These are phyloP conservation scores for Myopa tessellatipennis DNA, from an alignment of 2,888 invertebrate species.

Conservation along the genomic window DNA sequence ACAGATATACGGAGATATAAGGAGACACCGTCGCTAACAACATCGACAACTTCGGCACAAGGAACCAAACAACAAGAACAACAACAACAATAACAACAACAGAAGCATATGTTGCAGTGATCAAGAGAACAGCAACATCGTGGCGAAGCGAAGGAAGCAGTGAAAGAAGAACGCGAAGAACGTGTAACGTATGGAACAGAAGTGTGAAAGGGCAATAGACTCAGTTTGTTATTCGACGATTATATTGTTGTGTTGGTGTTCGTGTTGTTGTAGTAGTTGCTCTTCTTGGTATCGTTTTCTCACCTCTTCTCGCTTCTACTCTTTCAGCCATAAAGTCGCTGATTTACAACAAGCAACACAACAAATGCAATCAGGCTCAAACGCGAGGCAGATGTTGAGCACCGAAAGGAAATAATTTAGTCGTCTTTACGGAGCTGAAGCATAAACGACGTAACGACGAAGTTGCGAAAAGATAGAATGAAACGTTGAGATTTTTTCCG, in stretches of 20 bases:
- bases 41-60: no score
- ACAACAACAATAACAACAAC: background rate
- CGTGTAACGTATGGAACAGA: background rate
- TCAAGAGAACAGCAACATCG: no score
- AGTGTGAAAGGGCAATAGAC: background rate
- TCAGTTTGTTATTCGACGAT: conserved; percentile 26
- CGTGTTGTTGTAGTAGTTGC: conserved; percentile 1
- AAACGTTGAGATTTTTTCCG: background rate
- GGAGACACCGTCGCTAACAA: background rate
- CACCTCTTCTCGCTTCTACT: background rate
- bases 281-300: conserved; percentile 4
- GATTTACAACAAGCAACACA: conserved; percentile 20
- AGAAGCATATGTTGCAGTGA: no score
- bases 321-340: conserved; percentile 19
- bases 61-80: background rate
- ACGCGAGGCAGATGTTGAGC: background rate
- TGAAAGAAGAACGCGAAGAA: background rate
- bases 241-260: conserved; percentile 7
- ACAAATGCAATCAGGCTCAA: conserved; percentile 31
- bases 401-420: conserved; percentile 23
- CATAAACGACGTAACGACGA: background rate
- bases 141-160: background rate
- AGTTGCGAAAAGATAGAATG: background rate
- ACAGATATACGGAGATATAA: background rate
- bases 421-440: conserved; percentile 16